phyloP scores from a whole-genome alignment of 2,888 invertebrate species.

The Gonocerus acuteangulatus region DNA sequence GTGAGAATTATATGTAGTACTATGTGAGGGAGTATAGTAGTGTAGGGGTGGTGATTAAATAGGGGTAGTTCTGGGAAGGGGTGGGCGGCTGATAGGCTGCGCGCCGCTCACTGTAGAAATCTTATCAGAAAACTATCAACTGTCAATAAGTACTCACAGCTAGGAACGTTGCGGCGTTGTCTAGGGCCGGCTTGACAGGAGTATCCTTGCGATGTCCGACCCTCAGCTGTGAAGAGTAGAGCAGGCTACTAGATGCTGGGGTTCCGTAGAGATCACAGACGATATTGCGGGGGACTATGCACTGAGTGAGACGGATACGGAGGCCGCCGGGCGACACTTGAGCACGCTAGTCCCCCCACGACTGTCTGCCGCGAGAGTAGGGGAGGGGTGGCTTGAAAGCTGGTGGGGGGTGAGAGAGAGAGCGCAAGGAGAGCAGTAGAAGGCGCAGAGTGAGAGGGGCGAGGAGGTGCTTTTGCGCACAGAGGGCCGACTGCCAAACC shows the following conservation, averaged over 20 bases:
- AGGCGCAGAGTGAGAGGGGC: not conserved
- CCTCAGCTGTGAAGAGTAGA: slow-evolving; percentile 2
- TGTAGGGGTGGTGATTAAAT: not conserved
- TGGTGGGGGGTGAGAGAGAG: not conserved
- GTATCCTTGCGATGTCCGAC: not conserved
- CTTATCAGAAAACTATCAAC: slow-evolving; percentile 16
- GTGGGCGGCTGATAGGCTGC: slow-evolving; percentile 1
- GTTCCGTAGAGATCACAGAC: no score
- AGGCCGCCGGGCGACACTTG: slow-evolving; percentile 2
- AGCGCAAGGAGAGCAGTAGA: not conserved
- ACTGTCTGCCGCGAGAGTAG: not conserved
- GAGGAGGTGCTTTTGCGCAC: slow-evolving; percentile 36
- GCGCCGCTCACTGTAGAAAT: not conserved
- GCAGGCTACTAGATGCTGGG: not conserved
- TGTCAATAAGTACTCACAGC: slow-evolving; percentile 18
- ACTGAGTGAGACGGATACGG: not conserved
- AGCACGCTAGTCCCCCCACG: slow-evolving; percentile 11
- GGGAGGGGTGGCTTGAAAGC: not conserved
- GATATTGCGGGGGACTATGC: not conserved
- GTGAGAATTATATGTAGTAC: not conserved
- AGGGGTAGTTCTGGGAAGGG: slow-evolving; percentile 9
- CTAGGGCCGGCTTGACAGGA: not conserved
- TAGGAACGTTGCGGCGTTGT: not conserved
- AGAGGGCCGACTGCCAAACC: slow-evolving; percentile 37
- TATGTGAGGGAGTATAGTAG: not conserved